Percentiles rank a stretch among this genome's conserved stretches.
Conservation (phyloP, 2,797 vertebrate species). For the Xenopus petersii region DNA sequence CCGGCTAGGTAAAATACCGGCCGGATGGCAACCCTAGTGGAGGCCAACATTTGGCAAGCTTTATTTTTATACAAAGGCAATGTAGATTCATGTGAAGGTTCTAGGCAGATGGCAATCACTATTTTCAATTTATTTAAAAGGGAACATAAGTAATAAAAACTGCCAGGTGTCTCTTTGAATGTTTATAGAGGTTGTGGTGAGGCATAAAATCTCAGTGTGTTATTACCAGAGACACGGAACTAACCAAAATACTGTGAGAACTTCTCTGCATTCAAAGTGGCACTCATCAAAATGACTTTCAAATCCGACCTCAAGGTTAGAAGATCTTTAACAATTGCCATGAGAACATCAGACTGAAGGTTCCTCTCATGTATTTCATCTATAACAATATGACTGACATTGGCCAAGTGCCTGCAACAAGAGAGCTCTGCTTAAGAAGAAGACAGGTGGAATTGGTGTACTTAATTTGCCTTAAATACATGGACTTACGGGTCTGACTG, state of each 20-base stretch:
- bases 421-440: constrained; percentile 31
- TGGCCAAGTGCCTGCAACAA: constrained; percentile 76
- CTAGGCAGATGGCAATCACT: too few species aligned
- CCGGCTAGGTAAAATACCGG: too few species aligned
- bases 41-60: too few species aligned
- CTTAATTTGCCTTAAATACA: constrained; percentile 17
- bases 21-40: too few species aligned
- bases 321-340: constrained; percentile 88
- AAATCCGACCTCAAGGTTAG: constrained; percentile 77
- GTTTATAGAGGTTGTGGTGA: too few species aligned
- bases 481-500: constrained; percentile 90
- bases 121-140: too few species aligned
- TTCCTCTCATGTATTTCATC: constrained; percentile 97
- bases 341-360: constrained; percentile 92
- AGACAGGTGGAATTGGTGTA: background rate
- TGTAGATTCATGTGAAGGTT: too few species aligned
- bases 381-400: constrained; percentile 87
- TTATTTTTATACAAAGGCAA: too few species aligned
- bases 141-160: too few species aligned
- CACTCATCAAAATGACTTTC: constrained; percentile 93
- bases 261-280: constrained; percentile 93
- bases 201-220: too few species aligned
- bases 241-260: constrained; percentile 94
- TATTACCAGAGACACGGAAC: constrained; percentile 40
- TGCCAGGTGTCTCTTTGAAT: too few species aligned